Percentiles rank a stretch among this genome's conserved stretches.
phyloP scores from a whole-genome alignment of 2,888 invertebrate genomes.

The Lasioglossum leucozonium region DNA sequence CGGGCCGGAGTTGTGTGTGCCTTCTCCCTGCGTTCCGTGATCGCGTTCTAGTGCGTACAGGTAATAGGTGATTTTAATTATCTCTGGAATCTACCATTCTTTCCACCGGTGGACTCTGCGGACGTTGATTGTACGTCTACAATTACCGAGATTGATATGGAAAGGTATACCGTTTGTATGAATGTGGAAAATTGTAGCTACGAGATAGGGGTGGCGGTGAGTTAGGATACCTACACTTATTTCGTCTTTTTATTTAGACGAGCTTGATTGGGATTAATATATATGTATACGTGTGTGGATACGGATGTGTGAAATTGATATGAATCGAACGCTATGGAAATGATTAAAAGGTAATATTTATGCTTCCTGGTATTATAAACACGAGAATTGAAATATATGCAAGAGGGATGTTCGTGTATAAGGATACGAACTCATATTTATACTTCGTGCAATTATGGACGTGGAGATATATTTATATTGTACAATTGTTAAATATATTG shows the following conservation, averaged over 20 bases:
- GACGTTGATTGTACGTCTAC: background rate
- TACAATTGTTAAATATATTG: background rate
- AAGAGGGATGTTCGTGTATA: no score
- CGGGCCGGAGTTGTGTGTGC: slow-evolving; percentile 59
- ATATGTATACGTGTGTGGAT: background rate
- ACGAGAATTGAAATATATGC: background rate
- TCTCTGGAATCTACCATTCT: background rate
- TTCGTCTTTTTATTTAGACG: background rate
- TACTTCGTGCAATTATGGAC: background rate
- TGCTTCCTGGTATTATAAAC: background rate
- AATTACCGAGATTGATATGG: background rate
- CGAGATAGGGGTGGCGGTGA: background rate
- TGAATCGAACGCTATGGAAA: background rate
- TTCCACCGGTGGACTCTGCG: background rate
- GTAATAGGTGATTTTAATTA: slow-evolving; percentile 43
- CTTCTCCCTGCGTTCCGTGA: slow-evolving; percentile 37
- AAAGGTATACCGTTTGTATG: background rate
- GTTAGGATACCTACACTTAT: background rate
- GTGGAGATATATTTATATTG: background rate
- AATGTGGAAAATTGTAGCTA: background rate
- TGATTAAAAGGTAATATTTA: background rate
- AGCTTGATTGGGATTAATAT: background rate
- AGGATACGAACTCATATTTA: no score
- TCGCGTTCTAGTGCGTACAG: slow-evolving; percentile 26
- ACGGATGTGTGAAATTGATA: background rate